phyloP scores from a whole-genome alignment of 1,140 invertebrate genomes.

The Drosophila neocordata region DNA sequence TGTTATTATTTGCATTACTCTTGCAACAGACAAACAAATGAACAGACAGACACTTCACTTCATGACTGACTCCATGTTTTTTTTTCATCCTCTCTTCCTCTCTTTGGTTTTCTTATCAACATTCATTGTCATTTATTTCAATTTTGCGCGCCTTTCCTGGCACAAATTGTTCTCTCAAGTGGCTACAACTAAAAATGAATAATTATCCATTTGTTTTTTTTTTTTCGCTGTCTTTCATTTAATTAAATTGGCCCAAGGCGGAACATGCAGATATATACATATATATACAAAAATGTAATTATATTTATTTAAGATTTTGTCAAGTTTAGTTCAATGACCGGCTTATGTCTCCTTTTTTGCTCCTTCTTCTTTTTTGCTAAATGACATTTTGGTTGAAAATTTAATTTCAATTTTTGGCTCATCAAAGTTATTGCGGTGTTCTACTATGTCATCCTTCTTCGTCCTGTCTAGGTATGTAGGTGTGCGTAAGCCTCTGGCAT shows the following conservation, averaged over 20 bases:
- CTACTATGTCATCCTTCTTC: conserved; percentile 14
- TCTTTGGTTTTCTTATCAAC: conserved; percentile 40
- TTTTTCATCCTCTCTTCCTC: background rate
- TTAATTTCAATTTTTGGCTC: conserved; percentile 64
- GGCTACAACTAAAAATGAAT: conserved; percentile 59
- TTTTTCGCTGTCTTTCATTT: conserved; percentile 33
- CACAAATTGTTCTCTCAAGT: conserved; percentile 71
- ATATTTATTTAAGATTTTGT: conserved; percentile 9
- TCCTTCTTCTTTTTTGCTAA: too few relatives aligned
- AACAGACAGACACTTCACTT: conserved; percentile 30
- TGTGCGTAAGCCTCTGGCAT: conserved; percentile 40
- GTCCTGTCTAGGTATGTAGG: conserved; percentile 23
- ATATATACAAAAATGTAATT: background rate
- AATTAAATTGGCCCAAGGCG: conserved; percentile 38
- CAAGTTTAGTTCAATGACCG: conserved; percentile 46
- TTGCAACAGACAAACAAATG: conserved; percentile 44
- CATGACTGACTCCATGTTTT: conserved; percentile 27
- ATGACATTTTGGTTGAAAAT: conserved; percentile 65
- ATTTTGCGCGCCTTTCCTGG: conserved; percentile 69
- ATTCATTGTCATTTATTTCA: conserved; percentile 73
- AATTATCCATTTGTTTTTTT: conserved; percentile 56
- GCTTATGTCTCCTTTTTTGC: conserved; percentile 55
- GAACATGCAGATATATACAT: background rate
- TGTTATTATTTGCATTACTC: conserved; percentile 14
- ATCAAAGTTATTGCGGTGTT: conserved; percentile 48